Percentiles rank a stretch among this genome's conserved stretches.
These are phyloP conservation scores for Eupithecia subfuscata DNA, from an alignment of 2,888 invertebrate genomes.

Conservation along the genomic window DNA sequence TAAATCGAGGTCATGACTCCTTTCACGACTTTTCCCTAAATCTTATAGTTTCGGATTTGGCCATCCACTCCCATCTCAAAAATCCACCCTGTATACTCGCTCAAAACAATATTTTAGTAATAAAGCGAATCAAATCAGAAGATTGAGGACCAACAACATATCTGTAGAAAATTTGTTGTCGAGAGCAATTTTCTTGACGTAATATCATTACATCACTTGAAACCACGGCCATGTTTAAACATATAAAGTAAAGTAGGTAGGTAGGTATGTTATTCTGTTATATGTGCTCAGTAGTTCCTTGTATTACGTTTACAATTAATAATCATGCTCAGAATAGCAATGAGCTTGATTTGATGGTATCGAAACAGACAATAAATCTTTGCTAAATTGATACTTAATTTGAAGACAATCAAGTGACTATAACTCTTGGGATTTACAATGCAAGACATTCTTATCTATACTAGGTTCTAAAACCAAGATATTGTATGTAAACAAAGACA, in stretches of 20 bases:
- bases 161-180: background rate
- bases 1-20: too few relatives aligned
- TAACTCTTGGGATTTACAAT: slow-evolving; percentile 10
- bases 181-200: background rate
- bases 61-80: too few relatives aligned
- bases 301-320: slow-evolving; percentile 45
- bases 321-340: slow-evolving; percentile 52
- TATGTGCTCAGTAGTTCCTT: slow-evolving; percentile 33
- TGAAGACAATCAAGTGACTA: slow-evolving; percentile 9
- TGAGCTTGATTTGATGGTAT: slow-evolving; percentile 30
- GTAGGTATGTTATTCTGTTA: background rate
- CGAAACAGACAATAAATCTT: slow-evolving; percentile 28
- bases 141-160: background rate
- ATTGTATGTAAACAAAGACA: background rate
- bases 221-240: background rate
- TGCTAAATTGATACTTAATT: slow-evolving; percentile 21
- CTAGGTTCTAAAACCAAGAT: background rate
- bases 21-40: too few relatives aligned
- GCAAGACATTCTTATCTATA: background rate
- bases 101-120: background rate
- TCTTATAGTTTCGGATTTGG: too few relatives aligned
- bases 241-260: slow-evolving; percentile 1
- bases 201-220: background rate
- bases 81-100: background rate
- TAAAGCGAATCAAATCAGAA: background rate